These are phyloP conservation scores for Pristionchus maxplancki DNA, from an alignment of 2,888 invertebrate species.

Conservation along the genomic window DNA sequence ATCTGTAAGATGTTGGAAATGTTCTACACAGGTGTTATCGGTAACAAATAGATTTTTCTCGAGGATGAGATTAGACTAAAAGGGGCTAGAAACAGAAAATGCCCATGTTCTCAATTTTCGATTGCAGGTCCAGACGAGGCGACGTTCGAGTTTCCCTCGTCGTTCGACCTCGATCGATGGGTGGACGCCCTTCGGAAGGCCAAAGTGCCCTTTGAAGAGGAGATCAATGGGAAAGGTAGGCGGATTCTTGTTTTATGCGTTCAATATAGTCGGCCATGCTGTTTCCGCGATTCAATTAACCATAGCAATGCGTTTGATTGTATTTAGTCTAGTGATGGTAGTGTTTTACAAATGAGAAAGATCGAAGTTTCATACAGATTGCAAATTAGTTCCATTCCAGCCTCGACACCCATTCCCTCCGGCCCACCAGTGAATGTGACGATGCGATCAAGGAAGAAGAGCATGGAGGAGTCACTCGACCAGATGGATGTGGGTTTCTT, in stretches of 20 bases:
- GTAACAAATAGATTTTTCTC: too few species aligned
- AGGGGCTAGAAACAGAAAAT: background rate
- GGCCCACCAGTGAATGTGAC: conserved; percentile 2
- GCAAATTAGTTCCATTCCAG: background rate
- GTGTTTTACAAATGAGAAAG: too few species aligned
- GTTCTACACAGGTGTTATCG: too few species aligned
- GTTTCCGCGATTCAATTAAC: too few species aligned
- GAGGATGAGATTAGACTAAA: background rate
- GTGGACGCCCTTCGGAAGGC: conserved; percentile 57
- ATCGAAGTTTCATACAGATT: background rate
- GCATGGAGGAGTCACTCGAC: conserved; percentile 1
- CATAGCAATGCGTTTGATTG: too few species aligned
- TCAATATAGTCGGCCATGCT: too few species aligned
- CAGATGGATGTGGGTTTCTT: conserved; percentile 35
- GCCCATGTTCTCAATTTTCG: too few species aligned
- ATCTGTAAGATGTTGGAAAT: too few species aligned
- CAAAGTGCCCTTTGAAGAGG: conserved; percentile 53
- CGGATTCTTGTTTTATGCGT: background rate
- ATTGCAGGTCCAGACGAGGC: conserved; percentile 27
- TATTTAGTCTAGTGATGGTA: too few species aligned
- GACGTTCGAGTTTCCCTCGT: conserved; percentile 14
- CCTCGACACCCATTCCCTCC: background rate
- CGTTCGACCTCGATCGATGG: conserved; percentile 61
- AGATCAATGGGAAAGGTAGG: conserved; percentile 34
- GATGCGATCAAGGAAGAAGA: background rate